These are phyloP conservation scores for Nezara viridula DNA, from an alignment of 2,888 invertebrate species.

Conservation along the genomic window DNA sequence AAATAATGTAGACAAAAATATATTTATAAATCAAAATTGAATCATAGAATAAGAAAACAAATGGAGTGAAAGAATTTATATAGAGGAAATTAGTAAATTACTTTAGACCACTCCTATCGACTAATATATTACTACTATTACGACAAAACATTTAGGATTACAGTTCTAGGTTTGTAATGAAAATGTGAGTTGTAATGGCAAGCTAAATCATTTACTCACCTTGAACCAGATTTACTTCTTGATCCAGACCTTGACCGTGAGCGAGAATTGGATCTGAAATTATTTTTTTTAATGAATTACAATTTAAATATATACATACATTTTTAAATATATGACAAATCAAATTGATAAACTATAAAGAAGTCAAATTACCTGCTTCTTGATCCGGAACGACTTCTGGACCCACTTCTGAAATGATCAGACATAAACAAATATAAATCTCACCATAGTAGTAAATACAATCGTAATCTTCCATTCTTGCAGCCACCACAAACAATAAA, in stretches of 20 bases:
- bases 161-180: no score
- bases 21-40: neutral
- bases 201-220: conserved; percentile 57
- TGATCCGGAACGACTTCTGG: conserved; percentile 68
- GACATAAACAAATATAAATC: neutral
- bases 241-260: conserved; percentile 69
- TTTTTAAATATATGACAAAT: no score
- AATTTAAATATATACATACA: neutral
- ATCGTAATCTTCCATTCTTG: neutral
- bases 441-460: neutral
- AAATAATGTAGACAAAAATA: neutral
- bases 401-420: conserved; percentile 64
- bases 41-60: neutral
- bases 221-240: conserved; percentile 65
- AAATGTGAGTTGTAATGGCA: no score
- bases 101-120: no score
- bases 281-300: neutral
- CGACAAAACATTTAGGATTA: no score
- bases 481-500: neutral
- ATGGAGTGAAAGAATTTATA: no score
- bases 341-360: neutral
- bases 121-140: no score
- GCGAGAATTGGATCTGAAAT: conserved; percentile 70
- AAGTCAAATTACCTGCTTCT: conserved; percentile 62
- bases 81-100: no score